Conservation (phyloP, 2,888 invertebrate species). For the Heliconius ethilla region DNA sequence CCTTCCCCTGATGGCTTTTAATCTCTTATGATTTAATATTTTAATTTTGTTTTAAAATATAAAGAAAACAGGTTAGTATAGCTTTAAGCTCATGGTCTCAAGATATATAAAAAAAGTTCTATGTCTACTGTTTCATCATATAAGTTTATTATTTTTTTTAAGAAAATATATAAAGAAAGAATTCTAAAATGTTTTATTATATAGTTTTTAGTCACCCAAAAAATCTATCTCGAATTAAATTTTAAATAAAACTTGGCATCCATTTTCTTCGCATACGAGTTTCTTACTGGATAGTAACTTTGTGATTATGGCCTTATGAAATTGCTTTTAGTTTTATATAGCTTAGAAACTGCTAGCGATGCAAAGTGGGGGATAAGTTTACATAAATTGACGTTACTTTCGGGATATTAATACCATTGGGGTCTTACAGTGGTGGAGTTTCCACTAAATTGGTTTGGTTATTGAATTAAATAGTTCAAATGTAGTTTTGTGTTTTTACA, state of each 20-base stretch:
- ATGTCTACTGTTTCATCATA: too few relatives aligned
- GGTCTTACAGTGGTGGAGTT: constrained; percentile 11
- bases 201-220: constrained; percentile 12
- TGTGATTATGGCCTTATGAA: constrained; percentile 46
- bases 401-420: constrained; percentile 33
- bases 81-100: too few relatives aligned
- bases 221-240: constrained; percentile 37
- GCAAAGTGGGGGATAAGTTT: constrained; percentile 44
- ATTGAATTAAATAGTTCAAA: constrained; percentile 22
- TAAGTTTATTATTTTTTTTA: neutral
- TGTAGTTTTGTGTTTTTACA: neutral
- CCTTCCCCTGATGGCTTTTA: too few relatives aligned
- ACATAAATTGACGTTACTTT: constrained; percentile 44
- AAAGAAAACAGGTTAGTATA: too few relatives aligned
- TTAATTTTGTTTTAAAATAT: too few relatives aligned
- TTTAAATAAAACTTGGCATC: constrained; percentile 41
- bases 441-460: constrained; percentile 12
- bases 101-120: too few relatives aligned
- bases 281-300: constrained; percentile 43
- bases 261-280: constrained; percentile 39
- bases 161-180: neutral
- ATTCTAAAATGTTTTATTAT: neutral
- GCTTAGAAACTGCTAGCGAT: constrained; percentile 43
- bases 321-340: constrained; percentile 47
- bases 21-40: too few relatives aligned